Percentiles rank a stretch among this genome's conserved stretches.
These are phyloP conservation scores for Seriola dumerili DNA, from an alignment of 2,113 vertebrate species.

Conservation along the genomic window DNA sequence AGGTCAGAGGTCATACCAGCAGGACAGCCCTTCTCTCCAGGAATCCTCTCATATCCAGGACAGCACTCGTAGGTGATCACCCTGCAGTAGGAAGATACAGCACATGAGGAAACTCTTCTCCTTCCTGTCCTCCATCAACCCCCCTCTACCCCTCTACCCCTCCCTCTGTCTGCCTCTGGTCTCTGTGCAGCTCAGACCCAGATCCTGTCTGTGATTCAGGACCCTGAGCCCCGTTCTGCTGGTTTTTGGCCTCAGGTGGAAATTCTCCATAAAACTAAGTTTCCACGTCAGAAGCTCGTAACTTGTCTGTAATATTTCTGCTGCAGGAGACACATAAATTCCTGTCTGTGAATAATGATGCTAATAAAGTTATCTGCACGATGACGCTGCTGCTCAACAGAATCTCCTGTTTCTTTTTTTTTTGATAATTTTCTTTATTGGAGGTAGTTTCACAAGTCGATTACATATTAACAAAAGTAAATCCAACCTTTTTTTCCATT, in stretches of 20 bases:
- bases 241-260: slow-evolving; percentile 11
- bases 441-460: too few species aligned
- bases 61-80: slow-evolving; percentile 97
- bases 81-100: slow-evolving; percentile 79
- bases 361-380: slow-evolving; percentile 37
- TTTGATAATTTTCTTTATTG: too few species aligned
- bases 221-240: not conserved
- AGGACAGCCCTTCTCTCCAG: slow-evolving; percentile 96
- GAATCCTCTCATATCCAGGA: slow-evolving; percentile 95
- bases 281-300: slow-evolving; percentile 30
- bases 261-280: slow-evolving; percentile 21
- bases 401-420: slow-evolving; percentile 14
- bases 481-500: too few species aligned
- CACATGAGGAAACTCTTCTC: slow-evolving; percentile 8
- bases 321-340: slow-evolving; percentile 45
- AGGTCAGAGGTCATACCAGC: slow-evolving; percentile 86
- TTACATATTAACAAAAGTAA: too few species aligned
- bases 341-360: slow-evolving; percentile 47
- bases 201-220: not conserved
- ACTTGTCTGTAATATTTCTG: slow-evolving; percentile 1
- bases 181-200: too few species aligned
- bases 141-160: not conserved
- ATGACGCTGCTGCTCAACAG: not conserved
- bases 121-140: too few species aligned
- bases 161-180: not conserved